phyloP scores from a whole-genome alignment of 2,113 vertebrate genomes.

The Todiramphus chloris region DNA sequence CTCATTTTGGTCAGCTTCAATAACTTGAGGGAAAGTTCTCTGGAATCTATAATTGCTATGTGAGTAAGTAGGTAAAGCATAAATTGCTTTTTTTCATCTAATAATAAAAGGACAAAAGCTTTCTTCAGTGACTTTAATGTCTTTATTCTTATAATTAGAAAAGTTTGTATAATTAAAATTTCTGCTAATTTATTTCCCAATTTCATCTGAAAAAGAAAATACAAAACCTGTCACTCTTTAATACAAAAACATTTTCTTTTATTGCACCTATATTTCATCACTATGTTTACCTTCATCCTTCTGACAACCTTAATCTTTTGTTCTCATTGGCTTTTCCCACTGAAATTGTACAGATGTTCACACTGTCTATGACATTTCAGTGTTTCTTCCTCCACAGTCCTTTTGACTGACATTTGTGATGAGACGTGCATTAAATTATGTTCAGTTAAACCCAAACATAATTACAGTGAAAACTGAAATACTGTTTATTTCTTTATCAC shows the following conservation, averaged over 20 bases:
- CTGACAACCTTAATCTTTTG: neutral
- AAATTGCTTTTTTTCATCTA: neutral
- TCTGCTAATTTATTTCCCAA: neutral
- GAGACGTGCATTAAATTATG: neutral
- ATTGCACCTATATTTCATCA: neutral
- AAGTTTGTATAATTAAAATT: neutral
- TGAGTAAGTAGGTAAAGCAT: neutral
- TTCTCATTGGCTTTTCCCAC: neutral
- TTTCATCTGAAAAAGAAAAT: neutral
- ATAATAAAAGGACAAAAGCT: neutral
- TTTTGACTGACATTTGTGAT: neutral
- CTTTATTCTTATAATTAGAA: neutral
- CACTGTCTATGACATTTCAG: neutral
- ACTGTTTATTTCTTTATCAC: neutral
- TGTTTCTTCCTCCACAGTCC: neutral
- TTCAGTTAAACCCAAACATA: neutral
- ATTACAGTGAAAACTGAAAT: neutral
- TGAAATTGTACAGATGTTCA: neutral
- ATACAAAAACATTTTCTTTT: neutral
- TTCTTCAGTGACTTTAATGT: neutral
- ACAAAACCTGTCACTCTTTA: neutral
- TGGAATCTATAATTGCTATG: neutral
- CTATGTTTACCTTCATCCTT: neutral
- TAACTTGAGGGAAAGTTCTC: neutral
- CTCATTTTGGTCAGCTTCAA: neutral